phyloP scores from a whole-genome alignment of 2,113 vertebrate species.

The Corvus moneduloides region DNA sequence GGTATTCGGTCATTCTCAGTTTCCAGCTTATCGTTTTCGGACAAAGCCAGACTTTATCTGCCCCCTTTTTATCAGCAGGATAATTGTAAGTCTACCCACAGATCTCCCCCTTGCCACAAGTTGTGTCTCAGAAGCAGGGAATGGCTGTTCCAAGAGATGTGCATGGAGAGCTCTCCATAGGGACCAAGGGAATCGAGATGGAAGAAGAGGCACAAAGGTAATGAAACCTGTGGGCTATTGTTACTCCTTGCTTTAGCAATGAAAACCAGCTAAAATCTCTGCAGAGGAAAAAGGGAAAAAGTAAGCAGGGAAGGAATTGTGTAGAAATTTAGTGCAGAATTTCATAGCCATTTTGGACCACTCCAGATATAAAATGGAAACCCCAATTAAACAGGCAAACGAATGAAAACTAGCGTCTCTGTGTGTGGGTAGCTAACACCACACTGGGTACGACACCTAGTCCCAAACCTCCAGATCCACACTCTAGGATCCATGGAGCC shows the following conservation, averaged over 20 bases:
- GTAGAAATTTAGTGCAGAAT: background rate
- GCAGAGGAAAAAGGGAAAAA: background rate
- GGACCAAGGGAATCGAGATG: background rate
- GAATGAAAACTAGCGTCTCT: background rate
- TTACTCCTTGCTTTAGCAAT: background rate
- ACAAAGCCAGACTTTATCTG: slow-evolving; percentile 41
- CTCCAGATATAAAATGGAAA: background rate
- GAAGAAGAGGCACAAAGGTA: background rate
- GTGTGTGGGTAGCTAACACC: background rate
- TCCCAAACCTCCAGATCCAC: background rate
- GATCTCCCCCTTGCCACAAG: background rate
- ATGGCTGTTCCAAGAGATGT: background rate
- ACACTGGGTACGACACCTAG: background rate
- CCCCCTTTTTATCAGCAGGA: slow-evolving; percentile 16
- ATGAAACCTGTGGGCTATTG: slow-evolving; percentile 10
- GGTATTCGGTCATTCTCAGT: background rate
- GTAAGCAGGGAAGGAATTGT: background rate
- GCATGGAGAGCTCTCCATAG: background rate
- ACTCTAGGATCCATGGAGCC: background rate
- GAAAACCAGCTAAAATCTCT: background rate
- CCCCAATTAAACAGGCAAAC: background rate
- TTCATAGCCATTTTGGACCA: background rate
- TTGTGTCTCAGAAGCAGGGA: background rate
- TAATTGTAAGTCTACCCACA: slow-evolving; percentile 33
- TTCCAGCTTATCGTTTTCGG: slow-evolving; percentile 28